These are phyloP conservation scores for Tichodroma muraria DNA, from an alignment of 2,113 vertebrate species.

Conservation along the genomic window DNA sequence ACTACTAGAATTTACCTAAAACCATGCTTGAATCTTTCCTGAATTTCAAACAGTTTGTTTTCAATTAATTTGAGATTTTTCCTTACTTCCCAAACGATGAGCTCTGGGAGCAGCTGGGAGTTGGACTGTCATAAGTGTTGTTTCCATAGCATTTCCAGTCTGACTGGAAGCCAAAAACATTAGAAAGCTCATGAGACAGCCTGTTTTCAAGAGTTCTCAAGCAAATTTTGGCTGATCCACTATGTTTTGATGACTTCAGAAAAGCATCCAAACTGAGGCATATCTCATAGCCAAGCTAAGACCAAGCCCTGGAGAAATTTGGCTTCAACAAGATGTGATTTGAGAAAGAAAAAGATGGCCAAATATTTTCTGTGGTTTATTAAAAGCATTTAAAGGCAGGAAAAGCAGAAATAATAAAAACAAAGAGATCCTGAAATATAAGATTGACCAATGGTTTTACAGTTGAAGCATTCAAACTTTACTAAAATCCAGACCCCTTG, in stretches of 20 bases:
- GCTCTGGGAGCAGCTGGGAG: background rate
- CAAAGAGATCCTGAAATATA: background rate
- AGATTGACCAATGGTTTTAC: background rate
- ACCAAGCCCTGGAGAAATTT: background rate
- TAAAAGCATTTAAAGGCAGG: background rate
- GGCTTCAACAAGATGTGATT: background rate
- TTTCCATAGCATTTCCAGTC: slow-evolving; percentile 56
- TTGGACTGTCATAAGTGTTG: slow-evolving; percentile 6
- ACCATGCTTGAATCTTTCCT: background rate
- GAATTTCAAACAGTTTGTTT: background rate
- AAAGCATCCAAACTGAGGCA: background rate
- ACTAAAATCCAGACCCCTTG: background rate
- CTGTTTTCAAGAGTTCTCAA: slow-evolving; percentile 27
- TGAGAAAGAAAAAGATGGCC: background rate
- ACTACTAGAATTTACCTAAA: background rate
- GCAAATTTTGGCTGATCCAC: slow-evolving; percentile 9
- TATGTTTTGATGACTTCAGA: slow-evolving; percentile 14
- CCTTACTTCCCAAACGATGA: background rate
- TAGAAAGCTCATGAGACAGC: slow-evolving; percentile 35
- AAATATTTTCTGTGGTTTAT: background rate
- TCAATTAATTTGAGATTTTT: background rate
- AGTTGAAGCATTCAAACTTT: background rate
- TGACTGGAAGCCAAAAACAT: slow-evolving; percentile 38
- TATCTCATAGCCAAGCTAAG: background rate
- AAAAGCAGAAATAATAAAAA: background rate